Percentiles rank a stretch among this genome's conserved stretches.
phyloP scores from a whole-genome alignment of 2,888 invertebrate genomes.

The Dioctria linearis region DNA sequence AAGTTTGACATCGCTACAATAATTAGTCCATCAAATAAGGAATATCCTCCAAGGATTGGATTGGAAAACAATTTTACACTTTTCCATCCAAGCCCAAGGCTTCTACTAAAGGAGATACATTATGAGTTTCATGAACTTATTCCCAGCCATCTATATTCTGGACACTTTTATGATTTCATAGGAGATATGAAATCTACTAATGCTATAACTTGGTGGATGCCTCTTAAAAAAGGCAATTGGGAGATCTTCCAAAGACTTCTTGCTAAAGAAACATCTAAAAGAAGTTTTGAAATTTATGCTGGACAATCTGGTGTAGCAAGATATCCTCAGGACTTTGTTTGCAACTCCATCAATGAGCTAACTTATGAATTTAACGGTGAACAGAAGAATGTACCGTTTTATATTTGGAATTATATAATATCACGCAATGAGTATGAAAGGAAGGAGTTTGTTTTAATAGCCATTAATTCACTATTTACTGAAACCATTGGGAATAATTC shows the following conservation, averaged over 20 bases:
- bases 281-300: constrained; percentile 10
- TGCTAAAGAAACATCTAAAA: background rate
- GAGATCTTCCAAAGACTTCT: background rate
- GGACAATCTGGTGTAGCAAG: background rate
- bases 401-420: constrained; percentile 29
- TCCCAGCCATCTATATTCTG: background rate
- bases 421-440: background rate
- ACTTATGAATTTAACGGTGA: background rate
- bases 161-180: background rate
- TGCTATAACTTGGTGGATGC: constrained; percentile 18
- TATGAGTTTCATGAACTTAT: background rate
- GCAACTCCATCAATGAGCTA: background rate
- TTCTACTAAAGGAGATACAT: background rate
- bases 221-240: constrained; percentile 16
- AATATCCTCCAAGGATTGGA: background rate
- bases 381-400: constrained; percentile 6
- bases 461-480: constrained; percentile 34
- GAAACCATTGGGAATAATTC: background rate
- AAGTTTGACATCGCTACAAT: no score
- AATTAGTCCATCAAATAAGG: no score
- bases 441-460: constrained; percentile 28
- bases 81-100: background rate
- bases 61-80: background rate
- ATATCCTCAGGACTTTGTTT: constrained; percentile 1
- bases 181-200: background rate